phyloP scores from a whole-genome alignment of 2,113 vertebrate genomes.

The Murina feae region DNA sequence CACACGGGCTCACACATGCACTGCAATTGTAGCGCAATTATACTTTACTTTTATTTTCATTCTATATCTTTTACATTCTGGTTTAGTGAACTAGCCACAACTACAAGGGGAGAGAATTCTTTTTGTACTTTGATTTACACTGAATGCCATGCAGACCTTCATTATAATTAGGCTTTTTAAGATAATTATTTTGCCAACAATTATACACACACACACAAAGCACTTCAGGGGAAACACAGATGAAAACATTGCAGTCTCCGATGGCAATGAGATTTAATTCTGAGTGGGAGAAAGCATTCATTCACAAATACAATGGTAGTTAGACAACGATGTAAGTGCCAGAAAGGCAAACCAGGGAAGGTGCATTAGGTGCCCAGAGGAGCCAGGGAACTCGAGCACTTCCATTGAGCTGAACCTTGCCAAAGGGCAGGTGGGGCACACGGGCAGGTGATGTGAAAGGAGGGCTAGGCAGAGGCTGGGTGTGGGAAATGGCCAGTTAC shows the following conservation, averaged over 20 bases:
- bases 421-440: not conserved
- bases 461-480: not conserved
- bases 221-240: not conserved
- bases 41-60: not conserved
- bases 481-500: not conserved
- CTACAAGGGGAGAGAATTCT: not conserved
- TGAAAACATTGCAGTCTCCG: not conserved
- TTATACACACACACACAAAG: not conserved
- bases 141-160: not conserved
- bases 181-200: not conserved
- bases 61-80: not conserved
- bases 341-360: not conserved
- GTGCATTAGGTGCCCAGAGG: not conserved
- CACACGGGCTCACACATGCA: not conserved
- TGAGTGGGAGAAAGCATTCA: constrained; percentile 16
- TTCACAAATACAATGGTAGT: not conserved
- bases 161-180: not conserved
- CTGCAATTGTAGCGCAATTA: not conserved
- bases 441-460: not conserved
- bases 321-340: not conserved
- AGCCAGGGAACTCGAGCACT: not conserved
- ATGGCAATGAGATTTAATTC: not conserved
- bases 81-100: not conserved
- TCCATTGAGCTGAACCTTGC: not conserved
- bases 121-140: not conserved